A percentile compares a stretch with the other conserved stretches of the same genome.
Evolutionary conservation across 2,888 invertebrate genomes (phyloP).

Genomic region (Cyrtodaria siliqua): DNA sequence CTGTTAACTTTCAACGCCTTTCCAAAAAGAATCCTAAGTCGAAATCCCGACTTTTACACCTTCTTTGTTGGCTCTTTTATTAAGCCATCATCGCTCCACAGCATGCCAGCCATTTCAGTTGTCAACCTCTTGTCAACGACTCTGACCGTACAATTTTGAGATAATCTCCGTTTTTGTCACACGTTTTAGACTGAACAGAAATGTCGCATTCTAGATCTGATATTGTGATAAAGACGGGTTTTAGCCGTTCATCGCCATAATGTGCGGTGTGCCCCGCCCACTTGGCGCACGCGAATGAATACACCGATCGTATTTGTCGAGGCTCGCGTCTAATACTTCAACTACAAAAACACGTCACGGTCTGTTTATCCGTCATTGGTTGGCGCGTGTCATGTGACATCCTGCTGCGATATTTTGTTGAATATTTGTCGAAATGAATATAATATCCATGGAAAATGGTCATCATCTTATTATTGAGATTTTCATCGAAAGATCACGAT

Average conservation of each 20-base stretch:
- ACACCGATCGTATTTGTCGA: conserved; percentile 55
- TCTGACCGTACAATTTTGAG: conserved; percentile 2
- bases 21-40: not conserved
- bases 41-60: not conserved
- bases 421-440: conserved; percentile 67
- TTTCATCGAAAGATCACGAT: conserved; percentile 62
- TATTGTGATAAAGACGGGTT: not conserved
- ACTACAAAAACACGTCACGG: conserved; percentile 41
- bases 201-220: not conserved
- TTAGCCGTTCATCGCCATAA: conserved; percentile 1
- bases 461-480: conserved; percentile 58
- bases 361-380: conserved; percentile 54
- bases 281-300: conserved; percentile 61
- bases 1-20: not conserved
- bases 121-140: conserved; percentile 11
- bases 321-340: conserved; percentile 53
- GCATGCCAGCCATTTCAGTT: not conserved
- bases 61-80: not conserved
- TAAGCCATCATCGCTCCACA: not conserved
- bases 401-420: conserved; percentile 53
- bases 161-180: conserved; percentile 39
- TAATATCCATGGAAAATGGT: conserved; percentile 63
- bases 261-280: conserved; percentile 61
- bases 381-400: conserved; percentile 63
- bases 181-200: conserved; percentile 18